Base-by-base conservation (phyloP, 2,113 vertebrate genomes). In the Pica pica region DNA sequence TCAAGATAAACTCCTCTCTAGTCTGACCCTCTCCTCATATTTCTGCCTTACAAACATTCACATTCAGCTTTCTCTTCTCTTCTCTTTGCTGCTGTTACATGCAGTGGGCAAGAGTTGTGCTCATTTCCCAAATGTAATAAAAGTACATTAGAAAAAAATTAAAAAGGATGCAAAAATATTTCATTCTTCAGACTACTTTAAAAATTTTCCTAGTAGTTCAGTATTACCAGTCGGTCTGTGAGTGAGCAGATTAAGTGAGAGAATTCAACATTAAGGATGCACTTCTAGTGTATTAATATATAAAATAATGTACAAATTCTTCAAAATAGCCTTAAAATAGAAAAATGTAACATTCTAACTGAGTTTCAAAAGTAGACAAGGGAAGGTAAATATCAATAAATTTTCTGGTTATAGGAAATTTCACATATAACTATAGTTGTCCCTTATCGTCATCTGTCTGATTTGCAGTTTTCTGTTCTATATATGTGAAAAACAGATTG, bases 1-100 rank as follows among this genome's bases (percentile, higher is more conserved):
- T 96, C 92, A 93, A 91, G 91, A 93, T 90, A 92, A 95, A 93
- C 74, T 90, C 35, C 24, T 37, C 82, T 87, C 44, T 30, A 60
- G 39, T 59, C 55, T 87, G 68, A 93, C 75, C 77, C 76, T 85
- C 64, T 94, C 53, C 42, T 91, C 46, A 22, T 69, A 42, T 65
- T 95, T 92, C 50, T 6, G 4, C 41, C 22, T 95, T 74, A 67
- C 0, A 6, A 85, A 95, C 27, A 68, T 67, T 65, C 33, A 57
- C 31, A 57, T 85, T 83, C 56, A 86, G n/a, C 31, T 71, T 81
- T 80, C 30, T 71, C 44, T 70, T 81, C 46, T 61, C n/a, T n/a
- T n/a, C n/a, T n/a, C n/a, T 91, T 76, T 83, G n/a, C 22, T 96
- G 42, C 44, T 78, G 71, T 56, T 50, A 46, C 31, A 67, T 35